Percentiles rank a stretch among this genome's conserved stretches.
These are phyloP conservation scores for Pogonophryne albipinna DNA, from an alignment of 2,797 vertebrate genomes.

Conservation along the genomic window DNA sequence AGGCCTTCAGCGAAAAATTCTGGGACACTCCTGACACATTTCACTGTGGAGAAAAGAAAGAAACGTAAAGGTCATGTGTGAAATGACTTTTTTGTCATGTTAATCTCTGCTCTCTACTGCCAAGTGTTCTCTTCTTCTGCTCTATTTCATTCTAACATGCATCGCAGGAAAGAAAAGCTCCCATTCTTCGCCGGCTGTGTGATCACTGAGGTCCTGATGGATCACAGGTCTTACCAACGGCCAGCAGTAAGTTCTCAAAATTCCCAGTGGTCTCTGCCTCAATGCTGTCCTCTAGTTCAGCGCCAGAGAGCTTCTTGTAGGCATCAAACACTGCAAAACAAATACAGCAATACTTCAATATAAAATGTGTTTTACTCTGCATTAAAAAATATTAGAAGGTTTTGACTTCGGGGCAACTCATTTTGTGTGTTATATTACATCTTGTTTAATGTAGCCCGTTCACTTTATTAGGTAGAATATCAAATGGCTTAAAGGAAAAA, in stretches of 20 bases:
- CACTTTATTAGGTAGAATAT: background rate
- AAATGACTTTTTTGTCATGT: background rate
- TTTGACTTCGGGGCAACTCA: slow-evolving; percentile 3
- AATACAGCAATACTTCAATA: slow-evolving; percentile 14
- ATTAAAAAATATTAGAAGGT: background rate
- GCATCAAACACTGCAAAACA: slow-evolving; percentile 89
- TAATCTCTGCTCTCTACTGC: slow-evolving; percentile 24
- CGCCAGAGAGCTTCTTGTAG: slow-evolving; percentile 93
- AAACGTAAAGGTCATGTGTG: background rate
- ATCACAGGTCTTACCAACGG: slow-evolving; percentile 87
- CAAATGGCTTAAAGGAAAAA: background rate
- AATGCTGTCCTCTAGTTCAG: slow-evolving; percentile 93
- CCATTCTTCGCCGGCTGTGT: background rate
- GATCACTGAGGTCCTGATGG: background rate
- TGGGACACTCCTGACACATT: slow-evolving; percentile 90
- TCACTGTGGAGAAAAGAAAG: slow-evolving; percentile 82
- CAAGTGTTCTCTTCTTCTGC: background rate
- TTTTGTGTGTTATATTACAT: background rate
- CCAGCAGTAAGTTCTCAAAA: slow-evolving; percentile 90
- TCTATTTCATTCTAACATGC: slow-evolving; percentile 10
- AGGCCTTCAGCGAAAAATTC: slow-evolving; percentile 91
- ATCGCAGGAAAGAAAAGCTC: background rate
- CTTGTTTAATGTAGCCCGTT: background rate
- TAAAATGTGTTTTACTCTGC: background rate
- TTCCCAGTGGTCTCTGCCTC: slow-evolving; percentile 93